A percentile compares a stretch with the other conserved stretches of the same genome.
phyloP scores from a whole-genome alignment of 2,113 vertebrate species.

The Syrrhaptes paradoxus region DNA sequence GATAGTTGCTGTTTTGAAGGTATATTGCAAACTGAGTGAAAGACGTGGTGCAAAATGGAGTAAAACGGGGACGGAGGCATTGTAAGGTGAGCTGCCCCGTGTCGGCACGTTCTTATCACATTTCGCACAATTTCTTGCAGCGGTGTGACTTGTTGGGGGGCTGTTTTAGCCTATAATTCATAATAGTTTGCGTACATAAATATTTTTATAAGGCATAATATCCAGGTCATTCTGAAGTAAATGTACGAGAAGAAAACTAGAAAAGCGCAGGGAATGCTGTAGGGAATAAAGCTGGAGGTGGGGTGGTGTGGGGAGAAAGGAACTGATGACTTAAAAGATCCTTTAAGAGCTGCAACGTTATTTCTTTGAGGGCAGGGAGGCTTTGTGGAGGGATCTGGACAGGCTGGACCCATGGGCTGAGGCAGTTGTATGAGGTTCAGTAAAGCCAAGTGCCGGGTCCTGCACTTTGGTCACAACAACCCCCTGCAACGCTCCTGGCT shows the following conservation, averaged over 20 bases:
- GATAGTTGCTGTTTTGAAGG: not conserved
- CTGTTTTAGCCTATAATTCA: not conserved
- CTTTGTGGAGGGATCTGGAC: no score
- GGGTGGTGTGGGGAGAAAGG: not conserved
- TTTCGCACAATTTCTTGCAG: not conserved
- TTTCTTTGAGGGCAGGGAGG: not conserved
- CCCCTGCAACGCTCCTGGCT: no score
- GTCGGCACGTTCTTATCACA: not conserved
- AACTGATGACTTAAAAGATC: not conserved
- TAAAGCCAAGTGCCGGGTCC: no score
- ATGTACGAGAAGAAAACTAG: not conserved
- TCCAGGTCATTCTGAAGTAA: not conserved
- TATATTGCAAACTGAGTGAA: not conserved
- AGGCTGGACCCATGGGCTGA: no score
- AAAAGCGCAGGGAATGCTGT: not conserved
- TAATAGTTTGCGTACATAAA: not conserved
- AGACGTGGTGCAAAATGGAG: not conserved
- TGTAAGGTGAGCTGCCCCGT: not conserved
- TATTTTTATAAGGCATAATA: not conserved
- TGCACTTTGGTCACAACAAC: no score
- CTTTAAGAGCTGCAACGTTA: not conserved
- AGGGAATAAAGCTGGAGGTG: not conserved
- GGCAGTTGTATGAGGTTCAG: no score
- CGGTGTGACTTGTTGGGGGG: not conserved
- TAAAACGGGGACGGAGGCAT: not conserved